These are phyloP conservation scores for Rhogogaster chlorosoma DNA, from an alignment of 2,888 invertebrate genomes.

Conservation along the genomic window DNA sequence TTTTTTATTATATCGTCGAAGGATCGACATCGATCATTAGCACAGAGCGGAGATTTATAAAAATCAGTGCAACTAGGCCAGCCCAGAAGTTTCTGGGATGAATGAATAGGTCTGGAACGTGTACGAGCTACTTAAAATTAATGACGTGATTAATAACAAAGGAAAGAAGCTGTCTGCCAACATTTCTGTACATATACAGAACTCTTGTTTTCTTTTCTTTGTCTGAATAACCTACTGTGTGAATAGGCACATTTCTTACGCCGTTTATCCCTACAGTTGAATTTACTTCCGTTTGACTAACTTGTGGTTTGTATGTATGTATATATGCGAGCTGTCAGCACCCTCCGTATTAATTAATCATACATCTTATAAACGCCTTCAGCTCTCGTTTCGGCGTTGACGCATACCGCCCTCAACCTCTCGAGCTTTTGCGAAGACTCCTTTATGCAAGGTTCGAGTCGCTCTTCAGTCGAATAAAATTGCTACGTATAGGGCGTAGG, in stretches of 20 bases:
- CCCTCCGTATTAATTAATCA: slow-evolving; percentile 1
- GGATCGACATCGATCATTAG: neutral
- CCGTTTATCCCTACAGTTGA: slow-evolving; percentile 1
- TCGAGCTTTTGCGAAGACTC: neutral
- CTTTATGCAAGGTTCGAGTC: neutral
- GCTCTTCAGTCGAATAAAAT: neutral
- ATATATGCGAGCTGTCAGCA: neutral
- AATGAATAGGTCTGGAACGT: neutral
- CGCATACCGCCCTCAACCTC: neutral
- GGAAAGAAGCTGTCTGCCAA: slow-evolving; percentile 5
- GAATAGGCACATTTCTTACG: slow-evolving; percentile 16
- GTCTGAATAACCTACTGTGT: slow-evolving; percentile 2
- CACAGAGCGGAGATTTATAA: neutral
- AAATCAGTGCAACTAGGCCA: neutral
- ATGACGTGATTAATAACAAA: slow-evolving; percentile 22
- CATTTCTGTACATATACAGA: neutral
- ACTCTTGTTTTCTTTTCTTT: slow-evolving; percentile 36
- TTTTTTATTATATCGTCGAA: neutral
- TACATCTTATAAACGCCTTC: neutral
- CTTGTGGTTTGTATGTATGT: too few relatives aligned
- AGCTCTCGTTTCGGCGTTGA: neutral
- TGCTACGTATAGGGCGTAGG: neutral
- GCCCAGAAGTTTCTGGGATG: slow-evolving; percentile 3
- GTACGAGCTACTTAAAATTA: slow-evolving; percentile 22
- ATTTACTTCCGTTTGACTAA: neutral